Percentiles rank a stretch among this genome's conserved stretches.
These are phyloP conservation scores for Paracyclopina nana DNA, from an alignment of 1,140 invertebrate genomes.

Conservation along the genomic window DNA sequence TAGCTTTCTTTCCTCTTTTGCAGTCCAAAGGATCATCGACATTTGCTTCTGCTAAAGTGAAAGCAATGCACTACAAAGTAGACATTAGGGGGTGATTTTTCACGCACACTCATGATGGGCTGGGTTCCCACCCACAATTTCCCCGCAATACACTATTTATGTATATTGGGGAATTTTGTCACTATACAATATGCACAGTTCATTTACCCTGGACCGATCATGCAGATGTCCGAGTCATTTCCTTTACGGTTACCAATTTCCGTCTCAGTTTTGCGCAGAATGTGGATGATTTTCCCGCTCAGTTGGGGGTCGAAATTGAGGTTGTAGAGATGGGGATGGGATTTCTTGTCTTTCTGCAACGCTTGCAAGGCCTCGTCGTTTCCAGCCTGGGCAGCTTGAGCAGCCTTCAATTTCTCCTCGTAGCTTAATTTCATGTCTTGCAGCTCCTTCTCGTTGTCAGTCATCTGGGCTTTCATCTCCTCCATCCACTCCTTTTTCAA, in stretches of 20 bases:
- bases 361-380: constrained; percentile 20
- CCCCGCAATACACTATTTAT: too few species aligned
- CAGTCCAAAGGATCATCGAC: too few species aligned
- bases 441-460: constrained; percentile 36
- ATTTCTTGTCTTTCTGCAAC: constrained; percentile 31
- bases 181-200: constrained; percentile 2
- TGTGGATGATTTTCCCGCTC: constrained; percentile 34
- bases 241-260: constrained; percentile 31
- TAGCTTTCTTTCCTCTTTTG: too few species aligned
- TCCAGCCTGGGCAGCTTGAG: constrained; percentile 21
- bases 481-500: constrained; percentile 27
- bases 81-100: too few species aligned
- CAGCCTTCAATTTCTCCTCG: constrained; percentile 32
- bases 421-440: constrained; percentile 34
- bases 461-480: constrained; percentile 34
- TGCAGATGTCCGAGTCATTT: constrained; percentile 28
- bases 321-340: constrained; percentile 36
- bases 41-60: too few species aligned
- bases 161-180: not conserved
- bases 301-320: constrained; percentile 38
- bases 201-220: constrained; percentile 34
- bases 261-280: constrained; percentile 30
- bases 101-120: too few species aligned
- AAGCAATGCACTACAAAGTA: too few species aligned
- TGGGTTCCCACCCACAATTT: too few species aligned